These are phyloP conservation scores for Coboldia fuscipes DNA, from an alignment of 1,140 invertebrate genomes.

Conservation along the genomic window DNA sequence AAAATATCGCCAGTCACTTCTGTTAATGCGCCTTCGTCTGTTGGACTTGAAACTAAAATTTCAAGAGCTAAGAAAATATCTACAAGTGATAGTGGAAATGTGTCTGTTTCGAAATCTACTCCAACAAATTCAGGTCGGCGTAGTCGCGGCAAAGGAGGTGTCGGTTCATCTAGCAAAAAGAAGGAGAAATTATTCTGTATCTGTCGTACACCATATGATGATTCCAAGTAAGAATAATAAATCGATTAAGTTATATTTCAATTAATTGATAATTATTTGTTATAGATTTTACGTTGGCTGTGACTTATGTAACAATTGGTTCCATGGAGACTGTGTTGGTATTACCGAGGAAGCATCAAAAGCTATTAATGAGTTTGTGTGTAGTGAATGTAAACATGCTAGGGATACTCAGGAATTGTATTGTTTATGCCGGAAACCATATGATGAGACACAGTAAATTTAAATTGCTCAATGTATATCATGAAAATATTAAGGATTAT, in stretches of 20 bases:
- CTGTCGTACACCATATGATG: conserved; percentile 87
- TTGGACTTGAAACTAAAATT: conserved; percentile 9
- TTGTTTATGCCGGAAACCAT: conserved; percentile 87
- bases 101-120: too few relatives aligned
- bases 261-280: conserved; percentile 1
- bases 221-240: conserved; percentile 49
- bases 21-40: background rate
- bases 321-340: conserved; percentile 90
- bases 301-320: conserved; percentile 95
- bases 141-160: background rate
- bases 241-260: too few relatives aligned
- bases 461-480: conserved; percentile 30
- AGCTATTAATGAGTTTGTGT: conserved; percentile 73
- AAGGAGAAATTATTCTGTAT: conserved; percentile 80
- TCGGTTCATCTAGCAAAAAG: too few relatives aligned
- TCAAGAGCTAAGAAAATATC: background rate
- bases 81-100: background rate
- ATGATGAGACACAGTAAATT: conserved; percentile 96
- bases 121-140: background rate
- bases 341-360: conserved; percentile 87
- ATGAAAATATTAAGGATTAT: conserved; percentile 22
- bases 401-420: conserved; percentile 81
- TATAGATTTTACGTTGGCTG: conserved; percentile 90
- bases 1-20: background rate
- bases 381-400: conserved; percentile 65